phyloP scores from a whole-genome alignment of 2,113 vertebrate genomes.

The Colossoma macropomum region DNA sequence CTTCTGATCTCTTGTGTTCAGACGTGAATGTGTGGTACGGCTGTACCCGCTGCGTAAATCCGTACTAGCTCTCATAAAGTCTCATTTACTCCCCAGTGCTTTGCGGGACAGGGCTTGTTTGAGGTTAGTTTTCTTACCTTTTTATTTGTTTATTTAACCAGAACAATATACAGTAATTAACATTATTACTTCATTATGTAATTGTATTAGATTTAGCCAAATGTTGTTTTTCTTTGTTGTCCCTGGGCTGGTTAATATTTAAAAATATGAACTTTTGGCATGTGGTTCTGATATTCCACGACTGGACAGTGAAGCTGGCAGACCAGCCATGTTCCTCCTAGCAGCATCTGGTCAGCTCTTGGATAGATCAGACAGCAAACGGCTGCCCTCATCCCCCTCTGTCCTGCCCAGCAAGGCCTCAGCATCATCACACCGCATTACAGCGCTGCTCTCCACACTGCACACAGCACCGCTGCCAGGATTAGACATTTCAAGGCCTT shows the following conservation, averaged over 20 bases:
- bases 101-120: conserved; percentile 4
- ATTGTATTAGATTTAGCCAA: not conserved
- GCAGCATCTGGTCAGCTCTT: conserved; percentile 46
- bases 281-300: conserved; percentile 9
- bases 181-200: not conserved
- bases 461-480: not conserved
- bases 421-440: conserved; percentile 24
- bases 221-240: not conserved
- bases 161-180: not conserved
- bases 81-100: not conserved
- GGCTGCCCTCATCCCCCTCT: conserved; percentile 35
- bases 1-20: too few relatives aligned
- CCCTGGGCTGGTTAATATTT: not conserved
- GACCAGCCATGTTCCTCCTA: conserved; percentile 36
- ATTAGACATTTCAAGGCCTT: conserved; percentile 27
- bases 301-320: conserved; percentile 20
- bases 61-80: too few relatives aligned
- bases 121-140: too few relatives aligned
- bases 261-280: conserved; percentile 16
- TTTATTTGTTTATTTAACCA: too few relatives aligned
- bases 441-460: not conserved
- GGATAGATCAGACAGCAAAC: conserved; percentile 41
- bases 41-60: too few relatives aligned
- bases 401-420: conserved; percentile 26
- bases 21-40: too few relatives aligned